These are phyloP conservation scores for Raja brachyura DNA, from an alignment of 2,113 vertebrate genomes.

Conservation along the genomic window DNA sequence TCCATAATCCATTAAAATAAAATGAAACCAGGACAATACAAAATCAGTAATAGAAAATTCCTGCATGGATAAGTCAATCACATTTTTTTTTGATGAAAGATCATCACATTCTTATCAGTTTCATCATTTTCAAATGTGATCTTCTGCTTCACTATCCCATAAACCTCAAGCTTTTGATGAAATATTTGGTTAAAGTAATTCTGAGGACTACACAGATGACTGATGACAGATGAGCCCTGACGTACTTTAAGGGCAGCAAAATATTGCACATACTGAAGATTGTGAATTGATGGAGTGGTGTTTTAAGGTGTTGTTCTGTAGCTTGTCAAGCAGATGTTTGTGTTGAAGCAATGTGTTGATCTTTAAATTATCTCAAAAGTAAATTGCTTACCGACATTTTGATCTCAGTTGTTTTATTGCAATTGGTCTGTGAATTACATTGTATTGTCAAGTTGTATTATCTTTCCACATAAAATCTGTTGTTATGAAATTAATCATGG, in stretches of 20 bases:
- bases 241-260: neutral
- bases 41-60: neutral
- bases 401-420: neutral
- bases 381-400: constrained; percentile 16
- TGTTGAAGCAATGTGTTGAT: constrained; percentile 14
- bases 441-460: constrained; percentile 13
- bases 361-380: constrained; percentile 10
- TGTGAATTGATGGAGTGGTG: neutral
- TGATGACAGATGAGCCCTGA: neutral
- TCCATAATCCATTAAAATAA: constrained; percentile 19
- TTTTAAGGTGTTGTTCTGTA: neutral
- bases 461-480: neutral
- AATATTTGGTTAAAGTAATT: constrained; percentile 33
- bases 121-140: neutral
- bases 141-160: neutral
- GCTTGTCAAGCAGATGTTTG: neutral
- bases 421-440: neutral
- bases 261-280: neutral
- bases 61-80: neutral
- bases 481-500: constrained; percentile 34
- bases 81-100: neutral
- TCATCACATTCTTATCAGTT: neutral
- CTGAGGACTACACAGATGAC: neutral
- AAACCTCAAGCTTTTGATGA: neutral
- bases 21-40: neutral